These are phyloP conservation scores for Andrena hattorfiana DNA, from an alignment of 2,888 invertebrate species.

Conservation along the genomic window DNA sequence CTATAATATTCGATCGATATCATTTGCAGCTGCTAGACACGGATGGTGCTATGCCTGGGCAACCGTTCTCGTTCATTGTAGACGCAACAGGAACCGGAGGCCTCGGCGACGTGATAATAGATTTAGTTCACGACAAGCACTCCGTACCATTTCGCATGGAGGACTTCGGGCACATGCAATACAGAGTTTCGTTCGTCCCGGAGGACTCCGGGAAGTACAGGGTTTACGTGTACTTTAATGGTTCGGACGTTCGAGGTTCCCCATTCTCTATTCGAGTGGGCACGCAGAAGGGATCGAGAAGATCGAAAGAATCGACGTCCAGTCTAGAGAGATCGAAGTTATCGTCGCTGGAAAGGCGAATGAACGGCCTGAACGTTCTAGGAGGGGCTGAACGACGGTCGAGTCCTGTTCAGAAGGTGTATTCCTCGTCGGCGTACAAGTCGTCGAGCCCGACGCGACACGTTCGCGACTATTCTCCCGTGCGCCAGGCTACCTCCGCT, in stretches of 20 bases:
- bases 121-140: conserved; percentile 95
- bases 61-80: conserved; percentile 94
- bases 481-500: conserved; percentile 57
- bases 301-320: conserved; percentile 76
- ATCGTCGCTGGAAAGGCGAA: conserved; percentile 80
- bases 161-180: conserved; percentile 90
- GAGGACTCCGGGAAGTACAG: conserved; percentile 92
- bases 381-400: conserved; percentile 60
- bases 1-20: neutral
- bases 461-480: conserved; percentile 71
- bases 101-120: conserved; percentile 94
- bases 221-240: conserved; percentile 97
- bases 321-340: conserved; percentile 76
- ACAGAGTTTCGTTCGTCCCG: conserved; percentile 92
- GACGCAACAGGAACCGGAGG: conserved; percentile 93
- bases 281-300: conserved; percentile 87
- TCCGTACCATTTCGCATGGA: conserved; percentile 94
- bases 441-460: conserved; percentile 75
- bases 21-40: conserved; percentile 87
- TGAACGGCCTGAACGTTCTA: conserved; percentile 78
- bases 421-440: conserved; percentile 76
- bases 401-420: conserved; percentile 75
- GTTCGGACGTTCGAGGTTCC: conserved; percentile 92
- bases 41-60: conserved; percentile 93
- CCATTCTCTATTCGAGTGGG: conserved; percentile 95